Evolutionary conservation across 2,797 vertebrate genomes (phyloP).

Genomic region (Anguilla anguilla): DNA sequence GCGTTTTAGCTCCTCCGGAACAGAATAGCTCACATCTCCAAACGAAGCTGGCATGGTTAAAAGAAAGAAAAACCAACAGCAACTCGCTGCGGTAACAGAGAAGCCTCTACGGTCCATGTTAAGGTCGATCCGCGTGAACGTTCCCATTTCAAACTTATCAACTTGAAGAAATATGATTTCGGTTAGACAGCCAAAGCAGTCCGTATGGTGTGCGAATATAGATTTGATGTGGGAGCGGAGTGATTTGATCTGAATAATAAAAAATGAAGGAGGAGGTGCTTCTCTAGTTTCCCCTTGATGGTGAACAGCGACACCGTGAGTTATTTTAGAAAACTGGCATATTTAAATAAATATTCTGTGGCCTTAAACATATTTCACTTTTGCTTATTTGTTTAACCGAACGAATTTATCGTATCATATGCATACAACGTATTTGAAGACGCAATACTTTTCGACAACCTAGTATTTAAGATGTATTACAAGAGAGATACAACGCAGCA

Average conservation of each 20-base stretch:
- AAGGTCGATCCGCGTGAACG: background rate
- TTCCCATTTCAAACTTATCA: background rate
- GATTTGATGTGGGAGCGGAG: background rate
- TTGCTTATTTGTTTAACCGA: too few relatives aligned
- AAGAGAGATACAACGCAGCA: background rate
- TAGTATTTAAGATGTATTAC: background rate
- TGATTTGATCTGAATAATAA: background rate
- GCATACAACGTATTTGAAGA: background rate
- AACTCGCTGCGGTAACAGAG: background rate
- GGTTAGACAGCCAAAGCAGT: background rate
- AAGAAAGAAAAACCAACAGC: slow-evolving; percentile 44
- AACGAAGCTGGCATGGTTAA: background rate
- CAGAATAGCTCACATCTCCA: slow-evolving; percentile 63
- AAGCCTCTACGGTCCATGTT: slow-evolving; percentile 17
- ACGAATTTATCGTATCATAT: background rate
- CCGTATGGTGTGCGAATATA: background rate
- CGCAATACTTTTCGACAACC: background rate
- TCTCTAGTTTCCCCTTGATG: background rate
- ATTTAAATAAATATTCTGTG: background rate
- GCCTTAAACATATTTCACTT: background rate
- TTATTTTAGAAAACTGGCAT: background rate
- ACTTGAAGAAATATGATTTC: background rate
- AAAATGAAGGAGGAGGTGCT: background rate
- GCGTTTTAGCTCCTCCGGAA: slow-evolving; percentile 63
- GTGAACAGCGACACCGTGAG: slow-evolving; percentile 44